Evolutionary conservation across 2,113 vertebrate genomes (phyloP).

Genomic region (Chlorodrepanis virens): DNA sequence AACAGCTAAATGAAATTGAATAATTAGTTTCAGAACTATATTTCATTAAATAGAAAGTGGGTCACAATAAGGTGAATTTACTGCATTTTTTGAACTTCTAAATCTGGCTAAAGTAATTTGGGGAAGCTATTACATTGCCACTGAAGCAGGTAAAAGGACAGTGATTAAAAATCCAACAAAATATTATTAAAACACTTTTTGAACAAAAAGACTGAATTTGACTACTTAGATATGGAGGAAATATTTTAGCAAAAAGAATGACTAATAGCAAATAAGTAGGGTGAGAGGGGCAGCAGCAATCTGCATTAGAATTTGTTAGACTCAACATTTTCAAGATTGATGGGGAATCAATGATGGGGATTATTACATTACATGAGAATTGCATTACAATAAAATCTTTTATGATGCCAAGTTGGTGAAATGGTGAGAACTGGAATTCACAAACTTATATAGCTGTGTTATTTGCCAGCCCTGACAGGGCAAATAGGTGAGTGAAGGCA

Average conservation of each 20-base stretch:
- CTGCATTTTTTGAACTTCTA: neutral
- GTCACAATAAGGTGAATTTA: neutral
- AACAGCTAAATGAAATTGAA: neutral
- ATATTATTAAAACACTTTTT: neutral
- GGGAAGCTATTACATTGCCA: neutral
- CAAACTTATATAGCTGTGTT: neutral
- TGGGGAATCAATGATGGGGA: neutral
- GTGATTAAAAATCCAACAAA: neutral
- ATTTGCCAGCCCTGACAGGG: neutral
- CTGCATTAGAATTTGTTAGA: neutral
- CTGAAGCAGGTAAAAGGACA: neutral
- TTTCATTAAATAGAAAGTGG: neutral
- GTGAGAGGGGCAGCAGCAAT: neutral
- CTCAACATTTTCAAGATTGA: neutral
- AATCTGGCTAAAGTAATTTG: neutral
- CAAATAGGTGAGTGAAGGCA: neutral
- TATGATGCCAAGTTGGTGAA: neutral
- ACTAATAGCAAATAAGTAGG: neutral
- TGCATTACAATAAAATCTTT: neutral
- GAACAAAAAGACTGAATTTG: neutral
- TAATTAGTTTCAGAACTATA: neutral
- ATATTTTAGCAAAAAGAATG: neutral
- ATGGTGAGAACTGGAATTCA: neutral
- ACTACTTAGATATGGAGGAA: neutral
- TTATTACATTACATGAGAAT: neutral